Percentiles rank a stretch among this genome's conserved stretches.
These are phyloP conservation scores for Thalpophila matura DNA, from an alignment of 2,888 invertebrate genomes.

Conservation along the genomic window DNA sequence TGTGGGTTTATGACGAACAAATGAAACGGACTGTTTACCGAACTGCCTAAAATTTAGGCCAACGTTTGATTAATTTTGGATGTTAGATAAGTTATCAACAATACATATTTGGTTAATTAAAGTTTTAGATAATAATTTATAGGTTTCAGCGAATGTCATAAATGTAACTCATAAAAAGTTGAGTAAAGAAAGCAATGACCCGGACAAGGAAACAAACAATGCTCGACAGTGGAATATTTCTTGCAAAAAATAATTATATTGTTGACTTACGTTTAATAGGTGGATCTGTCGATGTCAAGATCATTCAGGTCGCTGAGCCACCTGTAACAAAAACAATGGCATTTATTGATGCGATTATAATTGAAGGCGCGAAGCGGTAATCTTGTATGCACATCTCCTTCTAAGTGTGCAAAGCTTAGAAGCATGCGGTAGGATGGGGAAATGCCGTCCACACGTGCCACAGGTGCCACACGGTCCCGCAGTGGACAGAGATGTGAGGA, in stretches of 20 bases:
- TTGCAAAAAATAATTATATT: slow-evolving; percentile 62
- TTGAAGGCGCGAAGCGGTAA: slow-evolving; percentile 51
- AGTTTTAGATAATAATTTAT: slow-evolving; percentile 40
- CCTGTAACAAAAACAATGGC: slow-evolving; percentile 80
- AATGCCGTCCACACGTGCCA: slow-evolving; percentile 72
- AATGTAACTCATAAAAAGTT: slow-evolving; percentile 53
- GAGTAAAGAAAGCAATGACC: slow-evolving; percentile 72
- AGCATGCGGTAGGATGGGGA: slow-evolving; percentile 64
- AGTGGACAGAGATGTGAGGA: slow-evolving; percentile 76
- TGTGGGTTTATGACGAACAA: slow-evolving; percentile 36
- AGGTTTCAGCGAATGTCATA: slow-evolving; percentile 35
- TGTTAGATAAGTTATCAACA: slow-evolving; percentile 70
- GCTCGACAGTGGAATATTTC: slow-evolving; percentile 64
- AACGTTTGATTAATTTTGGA: slow-evolving; percentile 73
- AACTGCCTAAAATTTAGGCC: slow-evolving; percentile 71
- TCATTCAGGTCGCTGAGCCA: slow-evolving; percentile 85
- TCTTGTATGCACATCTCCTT: slow-evolving; percentile 34
- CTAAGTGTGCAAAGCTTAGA: slow-evolving; percentile 13
- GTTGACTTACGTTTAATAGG: slow-evolving; percentile 85
- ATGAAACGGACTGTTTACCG: slow-evolving; percentile 62
- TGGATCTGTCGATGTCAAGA: slow-evolving; percentile 81
- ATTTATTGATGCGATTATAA: slow-evolving; percentile 71
- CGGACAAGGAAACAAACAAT: slow-evolving; percentile 63
- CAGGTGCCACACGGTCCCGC: slow-evolving; percentile 68
- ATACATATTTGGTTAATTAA: slow-evolving; percentile 65